Percentiles rank a stretch among this genome's conserved stretches.
Evolutionary conservation across 35 echinoderm and acorn worm genomes (phyloP).

Genomic region (Heliocidaris erythrogramma): DNA sequence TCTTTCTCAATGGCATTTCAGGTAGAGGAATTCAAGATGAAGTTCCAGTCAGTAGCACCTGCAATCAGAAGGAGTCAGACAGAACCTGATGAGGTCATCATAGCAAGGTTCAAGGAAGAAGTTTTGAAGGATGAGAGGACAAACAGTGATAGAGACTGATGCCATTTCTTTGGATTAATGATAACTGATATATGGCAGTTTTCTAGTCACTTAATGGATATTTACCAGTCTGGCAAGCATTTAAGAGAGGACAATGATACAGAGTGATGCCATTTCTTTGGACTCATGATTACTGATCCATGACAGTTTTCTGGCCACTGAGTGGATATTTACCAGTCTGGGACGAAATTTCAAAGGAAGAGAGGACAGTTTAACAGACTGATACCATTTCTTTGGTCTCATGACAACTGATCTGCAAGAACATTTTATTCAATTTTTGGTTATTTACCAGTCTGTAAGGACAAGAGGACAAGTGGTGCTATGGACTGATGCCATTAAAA

Average conservation of each 20-base stretch:
- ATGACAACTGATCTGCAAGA: too few species aligned
- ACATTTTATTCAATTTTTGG: too few species aligned
- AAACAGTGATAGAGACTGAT: constrained; percentile 29
- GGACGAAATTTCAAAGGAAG: too few species aligned
- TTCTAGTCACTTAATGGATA: not conserved
- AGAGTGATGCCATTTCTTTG: too few species aligned
- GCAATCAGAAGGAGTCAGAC: constrained; percentile 63
- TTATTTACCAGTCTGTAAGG: too few species aligned
- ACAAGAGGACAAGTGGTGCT: too few species aligned
- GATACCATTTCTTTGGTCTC: not conserved
- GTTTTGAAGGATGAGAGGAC: constrained; percentile 61
- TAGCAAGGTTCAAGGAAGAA: constrained; percentile 47
- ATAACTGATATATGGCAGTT: not conserved
- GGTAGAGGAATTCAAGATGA: constrained; percentile 79
- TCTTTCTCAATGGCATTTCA: not conserved
- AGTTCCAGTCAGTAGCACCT: constrained; percentile 84
- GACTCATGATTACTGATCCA: too few species aligned
- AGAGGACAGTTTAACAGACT: not conserved
- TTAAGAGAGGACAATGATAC: too few species aligned
- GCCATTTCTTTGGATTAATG: not conserved
- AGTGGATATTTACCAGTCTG: not conserved
- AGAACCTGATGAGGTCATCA: constrained; percentile 58
- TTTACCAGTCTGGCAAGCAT: too few species aligned
- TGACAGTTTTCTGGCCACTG: too few species aligned
- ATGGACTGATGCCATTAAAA: too few species aligned